Evolutionary conservation across 2,888 invertebrate species (phyloP), one percentile per base, ranked within the genome.

Genomic region (Melipona bicolor): DNA sequence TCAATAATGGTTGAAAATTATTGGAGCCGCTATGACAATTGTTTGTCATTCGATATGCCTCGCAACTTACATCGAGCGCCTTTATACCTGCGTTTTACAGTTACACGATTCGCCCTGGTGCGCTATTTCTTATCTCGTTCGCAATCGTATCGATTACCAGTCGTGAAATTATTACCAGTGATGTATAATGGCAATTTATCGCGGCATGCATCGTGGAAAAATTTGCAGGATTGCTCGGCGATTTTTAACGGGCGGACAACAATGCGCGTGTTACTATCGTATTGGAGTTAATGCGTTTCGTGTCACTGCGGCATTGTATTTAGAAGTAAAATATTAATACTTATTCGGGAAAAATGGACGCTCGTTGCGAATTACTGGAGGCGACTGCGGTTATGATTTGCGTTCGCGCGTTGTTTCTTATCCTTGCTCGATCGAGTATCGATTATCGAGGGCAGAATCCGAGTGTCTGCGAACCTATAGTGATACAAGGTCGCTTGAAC

Each of bases 1-100:
- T 9, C 54, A n/a, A 70, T 54, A 70, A 70, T n/a, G 17, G 4
- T n/a, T 3, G 32, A 17, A 70, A 70, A 70, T 70, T 54, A 70
- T 56, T 70, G 9, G 17, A 54, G 36, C 21, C 13, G 2, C 2
- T 36, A 36, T n/a, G 32, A 70, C 32, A 54, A 69, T 69, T 69
- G 50, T 69, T 27, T 27, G 21, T 5, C 21, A 15, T 21, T 52
- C 5, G 52, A 52, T 50, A 54, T n/a, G 54, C 54, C 32, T 69
- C 36, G 21, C n/a, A 54, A 70, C 32, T 32, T n/a, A 4, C 4
- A 5, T 21, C 21, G 11, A 52, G 24, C 13, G 19, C 19, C 24
- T 11, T 19, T 27, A 27, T 50, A 9, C 9, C 43, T 43, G 43
- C 43, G 43, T 43, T 43, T 69, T 19, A n/a, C n/a, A 36, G 32